phyloP scores from a whole-genome alignment of 2,113 vertebrate genomes.

The Eclectus roratus region DNA sequence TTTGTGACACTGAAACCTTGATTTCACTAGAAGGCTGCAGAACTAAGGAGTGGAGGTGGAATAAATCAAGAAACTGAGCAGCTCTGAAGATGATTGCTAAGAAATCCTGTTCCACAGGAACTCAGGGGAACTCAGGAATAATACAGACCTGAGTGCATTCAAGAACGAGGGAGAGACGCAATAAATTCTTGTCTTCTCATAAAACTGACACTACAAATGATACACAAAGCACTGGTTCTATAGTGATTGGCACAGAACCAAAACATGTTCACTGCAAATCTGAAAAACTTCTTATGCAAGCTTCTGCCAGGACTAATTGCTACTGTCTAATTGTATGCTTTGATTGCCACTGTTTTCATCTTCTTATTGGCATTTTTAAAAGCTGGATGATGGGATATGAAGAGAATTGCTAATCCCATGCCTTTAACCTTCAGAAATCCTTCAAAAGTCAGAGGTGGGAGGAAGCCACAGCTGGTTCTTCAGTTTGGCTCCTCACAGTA shows the following conservation, averaged over 20 bases:
- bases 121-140: not conserved
- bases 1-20: not conserved
- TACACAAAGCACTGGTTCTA: not conserved
- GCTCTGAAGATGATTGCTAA: not conserved
- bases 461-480: not conserved
- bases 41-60: not conserved
- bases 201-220: not conserved
- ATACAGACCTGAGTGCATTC: not conserved
- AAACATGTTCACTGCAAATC: not conserved
- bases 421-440: not conserved
- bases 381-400: not conserved
- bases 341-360: not conserved
- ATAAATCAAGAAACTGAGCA: not conserved
- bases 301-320: not conserved
- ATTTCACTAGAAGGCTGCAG: not conserved
- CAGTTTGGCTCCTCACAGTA: not conserved
- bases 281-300: not conserved
- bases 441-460: not conserved
- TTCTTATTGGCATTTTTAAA: not conserved
- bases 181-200: not conserved
- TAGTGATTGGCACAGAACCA: not conserved
- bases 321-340: not conserved
- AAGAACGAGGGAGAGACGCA: not conserved
- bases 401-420: not conserved
- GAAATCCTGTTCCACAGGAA: not conserved